These are phyloP conservation scores for Diprion similis DNA, from an alignment of 1,140 invertebrate genomes.

Conservation along the genomic window DNA sequence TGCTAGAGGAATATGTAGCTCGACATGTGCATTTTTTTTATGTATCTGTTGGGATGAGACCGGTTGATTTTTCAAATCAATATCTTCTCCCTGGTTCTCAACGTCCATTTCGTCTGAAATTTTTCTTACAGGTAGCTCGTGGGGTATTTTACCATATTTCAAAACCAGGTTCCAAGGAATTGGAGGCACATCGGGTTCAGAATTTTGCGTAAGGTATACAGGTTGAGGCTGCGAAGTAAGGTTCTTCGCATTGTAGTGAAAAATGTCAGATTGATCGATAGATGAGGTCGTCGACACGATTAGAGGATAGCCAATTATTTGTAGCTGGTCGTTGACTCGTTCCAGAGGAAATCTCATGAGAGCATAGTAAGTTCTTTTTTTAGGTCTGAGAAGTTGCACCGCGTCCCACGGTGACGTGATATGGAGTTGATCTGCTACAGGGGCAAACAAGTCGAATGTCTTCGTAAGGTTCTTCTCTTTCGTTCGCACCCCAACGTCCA, in stretches of 20 bases:
- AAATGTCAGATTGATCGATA: neutral
- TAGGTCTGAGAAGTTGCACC: neutral
- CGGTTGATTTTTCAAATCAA: too few relatives aligned
- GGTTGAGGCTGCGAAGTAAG: too few relatives aligned
- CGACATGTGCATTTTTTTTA: too few relatives aligned
- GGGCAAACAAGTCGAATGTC: neutral
- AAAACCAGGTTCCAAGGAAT: too few relatives aligned
- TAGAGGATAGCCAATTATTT: neutral
- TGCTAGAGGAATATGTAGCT: too few relatives aligned
- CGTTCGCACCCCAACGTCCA: neutral
- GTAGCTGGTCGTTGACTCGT: neutral
- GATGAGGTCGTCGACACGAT: neutral
- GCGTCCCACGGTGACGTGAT: neutral
- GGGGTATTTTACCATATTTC: too few relatives aligned
- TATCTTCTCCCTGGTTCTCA: too few relatives aligned
- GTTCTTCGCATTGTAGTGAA: neutral
- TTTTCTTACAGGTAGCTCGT: too few relatives aligned
- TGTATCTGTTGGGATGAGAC: too few relatives aligned
- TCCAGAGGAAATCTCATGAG: neutral
- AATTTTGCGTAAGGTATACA: too few relatives aligned
- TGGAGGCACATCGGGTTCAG: too few relatives aligned
- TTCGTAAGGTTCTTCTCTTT: neutral
- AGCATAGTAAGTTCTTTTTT: slow-evolving; percentile 3
- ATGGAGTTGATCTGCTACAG: neutral
- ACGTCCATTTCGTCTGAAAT: too few relatives aligned